Conservation (phyloP, 2,888 invertebrate species). For the Dioctria linearis region DNA sequence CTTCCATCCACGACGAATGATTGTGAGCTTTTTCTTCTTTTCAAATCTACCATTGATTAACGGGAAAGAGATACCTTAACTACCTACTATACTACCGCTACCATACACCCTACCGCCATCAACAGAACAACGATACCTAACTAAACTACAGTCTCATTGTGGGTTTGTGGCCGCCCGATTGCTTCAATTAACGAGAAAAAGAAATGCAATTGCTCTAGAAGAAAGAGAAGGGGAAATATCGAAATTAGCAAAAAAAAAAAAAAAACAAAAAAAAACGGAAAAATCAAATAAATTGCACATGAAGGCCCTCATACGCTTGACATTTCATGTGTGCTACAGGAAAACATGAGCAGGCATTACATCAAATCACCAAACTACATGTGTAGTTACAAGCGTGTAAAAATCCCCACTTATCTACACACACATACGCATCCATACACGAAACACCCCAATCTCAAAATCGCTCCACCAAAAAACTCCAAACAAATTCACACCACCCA, state of each 20-base stretch:
- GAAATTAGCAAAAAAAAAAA: constrained; percentile 9
- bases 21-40: constrained; percentile 4
- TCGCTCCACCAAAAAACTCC: too few relatives aligned
- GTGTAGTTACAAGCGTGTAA: constrained; percentile 62
- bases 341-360: constrained; percentile 59
- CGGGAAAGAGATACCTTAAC: constrained; percentile 25
- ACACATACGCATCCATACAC: constrained; percentile 47
- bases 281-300: constrained; percentile 21
- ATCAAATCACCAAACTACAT: constrained; percentile 62
- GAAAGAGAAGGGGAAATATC: not conserved
- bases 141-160: constrained; percentile 1
- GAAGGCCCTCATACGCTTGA: constrained; percentile 47
- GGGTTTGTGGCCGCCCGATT: not conserved
- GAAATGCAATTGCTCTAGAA: not conserved
- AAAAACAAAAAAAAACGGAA: not conserved
- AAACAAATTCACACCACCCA: too few relatives aligned
- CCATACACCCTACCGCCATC: not conserved
- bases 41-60: constrained; percentile 7
- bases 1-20: not conserved
- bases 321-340: constrained; percentile 53
- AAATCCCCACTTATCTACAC: constrained; percentile 55
- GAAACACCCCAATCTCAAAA: too few relatives aligned
- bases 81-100: too few relatives aligned
- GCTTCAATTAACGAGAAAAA: not conserved
- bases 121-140: not conserved